A percentile compares a stretch with the other conserved stretches of the same genome.
Evolutionary conservation across 2,113 vertebrate species (phyloP).

Genomic region (Paramormyrops kingsleyae): DNA sequence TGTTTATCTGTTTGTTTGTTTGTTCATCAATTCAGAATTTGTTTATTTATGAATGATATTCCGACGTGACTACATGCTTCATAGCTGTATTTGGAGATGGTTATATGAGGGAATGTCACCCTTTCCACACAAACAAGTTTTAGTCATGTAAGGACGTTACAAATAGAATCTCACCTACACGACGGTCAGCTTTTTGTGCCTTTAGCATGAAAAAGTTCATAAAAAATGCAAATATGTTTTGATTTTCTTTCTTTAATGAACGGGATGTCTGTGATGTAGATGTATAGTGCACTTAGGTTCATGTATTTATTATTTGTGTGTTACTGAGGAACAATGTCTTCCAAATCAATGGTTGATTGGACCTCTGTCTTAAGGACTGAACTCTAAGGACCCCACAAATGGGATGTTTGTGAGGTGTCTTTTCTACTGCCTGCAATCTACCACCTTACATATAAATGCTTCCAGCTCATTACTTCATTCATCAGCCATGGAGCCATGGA

Average conservation of each 20-base stretch:
- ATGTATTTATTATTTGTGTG: background rate
- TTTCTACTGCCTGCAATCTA: slow-evolving; percentile 21
- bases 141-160: background rate
- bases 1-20: background rate
- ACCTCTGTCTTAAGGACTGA: slow-evolving; percentile 14
- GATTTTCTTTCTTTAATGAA: background rate
- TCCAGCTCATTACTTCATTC: background rate
- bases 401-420: slow-evolving; percentile 12
- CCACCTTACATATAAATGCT: slow-evolving; percentile 7
- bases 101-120: background rate
- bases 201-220: background rate
- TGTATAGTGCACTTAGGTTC: background rate
- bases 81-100: background rate
- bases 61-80: background rate
- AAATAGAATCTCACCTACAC: background rate
- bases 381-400: slow-evolving; percentile 9
- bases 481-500: background rate
- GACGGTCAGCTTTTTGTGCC: background rate
- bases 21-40: background rate
- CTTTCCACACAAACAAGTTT: background rate
- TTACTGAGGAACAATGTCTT: slow-evolving; percentile 13
- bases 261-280: background rate
- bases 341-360: slow-evolving; percentile 6
- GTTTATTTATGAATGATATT: background rate
- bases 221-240: background rate